phyloP scores from a whole-genome alignment of 2,797 vertebrate species.

The Schizopygopsis pylzovi region DNA sequence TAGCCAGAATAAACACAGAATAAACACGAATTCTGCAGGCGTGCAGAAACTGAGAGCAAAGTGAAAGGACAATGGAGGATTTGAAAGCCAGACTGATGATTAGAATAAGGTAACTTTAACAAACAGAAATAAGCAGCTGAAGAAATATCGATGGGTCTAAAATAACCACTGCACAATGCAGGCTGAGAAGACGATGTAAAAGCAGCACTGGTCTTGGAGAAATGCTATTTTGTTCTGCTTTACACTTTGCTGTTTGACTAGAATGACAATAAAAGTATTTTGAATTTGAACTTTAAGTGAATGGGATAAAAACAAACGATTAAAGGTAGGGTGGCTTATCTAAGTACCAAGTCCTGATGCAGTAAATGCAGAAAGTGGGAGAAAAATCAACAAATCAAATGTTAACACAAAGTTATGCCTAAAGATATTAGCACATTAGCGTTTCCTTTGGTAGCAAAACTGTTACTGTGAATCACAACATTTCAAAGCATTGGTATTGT shows the following conservation, averaged over 20 bases:
- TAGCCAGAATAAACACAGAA: slow-evolving; percentile 28
- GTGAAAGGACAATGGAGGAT: background rate
- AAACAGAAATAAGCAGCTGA: background rate
- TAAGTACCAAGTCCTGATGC: background rate
- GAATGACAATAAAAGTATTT: background rate
- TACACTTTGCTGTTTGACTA: background rate
- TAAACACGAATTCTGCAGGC: background rate
- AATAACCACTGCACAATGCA: background rate
- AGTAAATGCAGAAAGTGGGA: background rate
- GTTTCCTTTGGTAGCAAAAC: background rate
- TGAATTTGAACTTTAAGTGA: background rate
- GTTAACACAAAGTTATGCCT: background rate
- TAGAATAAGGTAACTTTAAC: background rate
- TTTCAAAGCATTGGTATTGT: background rate
- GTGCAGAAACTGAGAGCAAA: background rate
- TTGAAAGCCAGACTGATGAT: background rate
- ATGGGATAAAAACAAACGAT: background rate
- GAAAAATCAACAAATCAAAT: background rate
- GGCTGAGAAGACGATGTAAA: background rate
- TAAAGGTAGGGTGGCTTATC: background rate
- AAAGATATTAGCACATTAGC: background rate
- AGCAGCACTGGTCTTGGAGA: too few species aligned
- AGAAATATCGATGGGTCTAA: background rate
- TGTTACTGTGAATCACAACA: background rate
- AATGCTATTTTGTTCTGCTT: too few species aligned